Conservation (phyloP, 2,797 vertebrate species). For the Propithecus deckenii region DNA sequence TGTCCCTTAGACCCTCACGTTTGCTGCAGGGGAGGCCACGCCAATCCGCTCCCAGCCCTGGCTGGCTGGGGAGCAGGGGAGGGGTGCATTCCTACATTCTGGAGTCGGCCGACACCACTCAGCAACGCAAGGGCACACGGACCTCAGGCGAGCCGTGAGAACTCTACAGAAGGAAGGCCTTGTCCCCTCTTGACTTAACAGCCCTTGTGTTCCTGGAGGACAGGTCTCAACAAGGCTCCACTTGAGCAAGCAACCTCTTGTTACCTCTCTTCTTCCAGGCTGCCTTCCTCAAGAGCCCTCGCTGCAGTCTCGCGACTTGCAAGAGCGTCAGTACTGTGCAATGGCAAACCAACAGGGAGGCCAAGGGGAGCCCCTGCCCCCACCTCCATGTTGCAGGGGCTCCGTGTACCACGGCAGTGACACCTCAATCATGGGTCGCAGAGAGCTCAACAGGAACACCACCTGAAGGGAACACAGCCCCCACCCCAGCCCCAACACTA, state of each 20-base stretch:
- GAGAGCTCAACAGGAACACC: accelerated
- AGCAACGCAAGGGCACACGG: accelerated
- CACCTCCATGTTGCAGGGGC: no score
- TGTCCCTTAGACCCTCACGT: accelerated
- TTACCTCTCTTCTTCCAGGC: background rate
- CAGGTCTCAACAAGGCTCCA: background rate
- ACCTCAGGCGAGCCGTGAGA: accelerated
- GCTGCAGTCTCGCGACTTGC: accelerated
- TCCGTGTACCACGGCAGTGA: accelerated
- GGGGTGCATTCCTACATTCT: background rate
- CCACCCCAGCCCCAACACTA: background rate
- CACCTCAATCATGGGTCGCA: accelerated
- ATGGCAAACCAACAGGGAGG: background rate
- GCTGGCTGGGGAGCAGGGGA: background rate
- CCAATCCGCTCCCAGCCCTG: accelerated
- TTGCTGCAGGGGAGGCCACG: accelerated
- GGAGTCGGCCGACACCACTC: background rate
- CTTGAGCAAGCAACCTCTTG: background rate
- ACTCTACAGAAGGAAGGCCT: background rate
- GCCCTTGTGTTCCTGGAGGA: background rate
- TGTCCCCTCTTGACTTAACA: background rate
- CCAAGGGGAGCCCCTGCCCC: background rate
- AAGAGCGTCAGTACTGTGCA: accelerated
- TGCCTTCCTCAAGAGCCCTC: background rate
- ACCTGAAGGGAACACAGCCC: accelerated